Conservation (phyloP, 2,888 invertebrate species). For the Limnephilus auricula region DNA sequence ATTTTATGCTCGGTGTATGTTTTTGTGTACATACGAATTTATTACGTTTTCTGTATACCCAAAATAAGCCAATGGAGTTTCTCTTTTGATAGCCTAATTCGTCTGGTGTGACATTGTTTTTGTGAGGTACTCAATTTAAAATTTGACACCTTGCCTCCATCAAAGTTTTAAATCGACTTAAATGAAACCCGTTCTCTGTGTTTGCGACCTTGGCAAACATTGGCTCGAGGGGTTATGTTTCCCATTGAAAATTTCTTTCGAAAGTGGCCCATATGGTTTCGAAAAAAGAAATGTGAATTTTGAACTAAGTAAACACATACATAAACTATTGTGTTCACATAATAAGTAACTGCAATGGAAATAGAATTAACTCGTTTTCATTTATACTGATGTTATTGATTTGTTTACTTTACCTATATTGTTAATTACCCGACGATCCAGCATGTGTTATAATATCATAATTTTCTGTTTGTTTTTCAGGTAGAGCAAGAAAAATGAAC, state of each 20-base stretch:
- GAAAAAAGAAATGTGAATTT: neutral
- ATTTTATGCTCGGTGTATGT: too few species aligned
- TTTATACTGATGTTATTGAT: neutral
- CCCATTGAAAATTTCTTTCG: neutral
- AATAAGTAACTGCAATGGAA: too few species aligned
- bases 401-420: neutral
- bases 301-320: too few species aligned
- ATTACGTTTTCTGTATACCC: neutral
- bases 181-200: neutral
- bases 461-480: constrained; percentile 3
- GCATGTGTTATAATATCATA: neutral
- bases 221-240: neutral
- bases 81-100: neutral
- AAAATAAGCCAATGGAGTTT: neutral
- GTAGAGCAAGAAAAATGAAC: constrained; percentile 12
- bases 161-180: neutral
- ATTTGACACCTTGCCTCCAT: neutral
- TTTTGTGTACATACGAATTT: neutral
- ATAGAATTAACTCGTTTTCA: too few species aligned
- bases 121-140: neutral
- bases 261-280: neutral
- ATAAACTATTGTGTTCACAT: too few species aligned
- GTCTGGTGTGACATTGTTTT: neutral
- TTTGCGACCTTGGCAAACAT: neutral
- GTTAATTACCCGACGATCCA: neutral